These are phyloP conservation scores for Melinaea marsaeus DNA, from an alignment of 2,888 invertebrate species.

Conservation along the genomic window DNA sequence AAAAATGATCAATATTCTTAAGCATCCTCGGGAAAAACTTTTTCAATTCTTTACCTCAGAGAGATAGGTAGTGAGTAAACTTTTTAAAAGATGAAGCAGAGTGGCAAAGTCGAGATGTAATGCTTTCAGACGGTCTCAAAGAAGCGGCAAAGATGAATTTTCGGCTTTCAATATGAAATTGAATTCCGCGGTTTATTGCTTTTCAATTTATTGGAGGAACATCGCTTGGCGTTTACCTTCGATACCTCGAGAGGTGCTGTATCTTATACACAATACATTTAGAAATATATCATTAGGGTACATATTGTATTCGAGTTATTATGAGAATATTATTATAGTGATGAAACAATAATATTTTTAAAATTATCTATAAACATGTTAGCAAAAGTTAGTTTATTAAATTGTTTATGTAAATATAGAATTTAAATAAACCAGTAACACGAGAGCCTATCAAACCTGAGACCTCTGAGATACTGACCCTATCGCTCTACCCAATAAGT, in stretches of 20 bases:
- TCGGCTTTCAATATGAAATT: conserved; percentile 83
- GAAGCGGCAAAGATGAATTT: conserved; percentile 77
- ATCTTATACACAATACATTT: conserved; percentile 28
- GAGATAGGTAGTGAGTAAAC: conserved; percentile 45
- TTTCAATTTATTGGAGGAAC: conserved; percentile 78
- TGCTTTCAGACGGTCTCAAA: conserved; percentile 68
- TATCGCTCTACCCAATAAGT: too few species aligned
- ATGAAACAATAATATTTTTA: too few species aligned
- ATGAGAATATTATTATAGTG: too few species aligned
- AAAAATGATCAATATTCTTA: conserved; percentile 30
- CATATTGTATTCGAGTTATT: neutral
- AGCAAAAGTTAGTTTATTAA: too few species aligned
- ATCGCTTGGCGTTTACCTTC: conserved; percentile 67
- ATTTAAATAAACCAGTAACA: too few species aligned
- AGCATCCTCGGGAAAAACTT: conserved; percentile 26
- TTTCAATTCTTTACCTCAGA: conserved; percentile 31
- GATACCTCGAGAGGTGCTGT: conserved; percentile 58
- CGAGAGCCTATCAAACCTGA: too few species aligned
- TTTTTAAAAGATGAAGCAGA: conserved; percentile 64
- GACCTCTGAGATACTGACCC: too few species aligned
- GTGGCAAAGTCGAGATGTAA: conserved; percentile 72
- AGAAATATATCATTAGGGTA: conserved; percentile 15
- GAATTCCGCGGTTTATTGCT: conserved; percentile 83
- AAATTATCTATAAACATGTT: too few species aligned
- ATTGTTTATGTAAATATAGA: too few species aligned